phyloP scores from a whole-genome alignment of 2,113 vertebrate genomes.

The Ginglymostoma cirratum region DNA sequence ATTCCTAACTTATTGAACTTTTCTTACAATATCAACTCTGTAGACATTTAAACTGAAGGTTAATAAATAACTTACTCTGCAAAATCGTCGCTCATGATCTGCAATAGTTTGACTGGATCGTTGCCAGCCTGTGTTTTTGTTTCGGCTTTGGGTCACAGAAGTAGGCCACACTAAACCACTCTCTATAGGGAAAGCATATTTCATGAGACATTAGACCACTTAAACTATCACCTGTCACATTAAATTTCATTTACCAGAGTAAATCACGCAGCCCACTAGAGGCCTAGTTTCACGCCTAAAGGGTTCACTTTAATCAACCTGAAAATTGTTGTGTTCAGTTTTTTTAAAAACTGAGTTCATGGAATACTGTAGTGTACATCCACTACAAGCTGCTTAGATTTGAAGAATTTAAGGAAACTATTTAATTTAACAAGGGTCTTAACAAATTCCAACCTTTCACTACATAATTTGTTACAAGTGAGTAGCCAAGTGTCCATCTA shows the following conservation, averaged over 20 bases:
- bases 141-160: slow-evolving; percentile 41
- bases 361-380: not conserved
- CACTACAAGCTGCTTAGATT: not conserved
- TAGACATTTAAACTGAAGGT: not conserved
- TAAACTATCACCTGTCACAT: slow-evolving; percentile 11
- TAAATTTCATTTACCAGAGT: slow-evolving; percentile 29
- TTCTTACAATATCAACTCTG: not conserved
- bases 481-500: not conserved
- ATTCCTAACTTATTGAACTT: not conserved
- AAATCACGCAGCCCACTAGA: not conserved
- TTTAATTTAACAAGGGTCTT: not conserved
- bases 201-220: not conserved
- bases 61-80: not conserved
- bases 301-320: slow-evolving; percentile 28
- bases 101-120: not conserved
- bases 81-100: not conserved
- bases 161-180: slow-evolving; percentile 39
- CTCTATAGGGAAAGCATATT: not conserved
- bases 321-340: slow-evolving; percentile 21
- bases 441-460: not conserved
- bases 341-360: not conserved
- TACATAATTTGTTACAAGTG: not conserved
- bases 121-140: slow-evolving; percentile 40
- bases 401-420: not conserved
- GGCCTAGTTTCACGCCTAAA: not conserved